Conservation (phyloP, 2,113 vertebrate species). For the Archocentrus centrarchus region DNA sequence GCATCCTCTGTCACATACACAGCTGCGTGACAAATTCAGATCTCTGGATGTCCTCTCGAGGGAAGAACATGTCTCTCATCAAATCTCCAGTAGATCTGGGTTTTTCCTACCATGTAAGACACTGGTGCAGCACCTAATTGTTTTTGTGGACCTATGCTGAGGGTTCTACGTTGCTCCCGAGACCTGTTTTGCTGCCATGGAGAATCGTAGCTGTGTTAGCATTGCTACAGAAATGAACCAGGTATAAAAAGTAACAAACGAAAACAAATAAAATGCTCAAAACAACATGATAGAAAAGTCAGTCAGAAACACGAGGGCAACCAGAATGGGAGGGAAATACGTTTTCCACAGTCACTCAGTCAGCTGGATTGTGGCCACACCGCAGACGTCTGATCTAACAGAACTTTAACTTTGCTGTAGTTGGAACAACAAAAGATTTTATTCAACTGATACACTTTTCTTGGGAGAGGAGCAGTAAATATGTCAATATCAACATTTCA, state of each 20-base stretch:
- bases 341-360: not conserved
- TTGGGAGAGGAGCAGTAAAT: no score
- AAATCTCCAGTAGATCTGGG: not conserved
- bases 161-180: not conserved
- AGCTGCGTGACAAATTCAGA: not conserved
- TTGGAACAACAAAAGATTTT: no score
- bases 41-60: not conserved
- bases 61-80: not conserved
- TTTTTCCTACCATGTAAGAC: not conserved
- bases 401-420: not conserved
- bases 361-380: not conserved
- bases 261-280: not conserved
- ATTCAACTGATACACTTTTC: no score
- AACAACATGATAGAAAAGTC: not conserved
- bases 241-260: not conserved
- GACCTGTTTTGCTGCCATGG: not conserved
- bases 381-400: not conserved
- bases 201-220: not conserved
- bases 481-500: no score
- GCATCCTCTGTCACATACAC: conserved; percentile 20
- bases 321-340: not conserved
- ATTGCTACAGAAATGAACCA: not conserved
- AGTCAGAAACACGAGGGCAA: not conserved
- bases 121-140: not conserved
- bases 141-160: not conserved